These are phyloP conservation scores for Dorcus hopei DNA, from an alignment of 2,888 invertebrate genomes.

Conservation along the genomic window DNA sequence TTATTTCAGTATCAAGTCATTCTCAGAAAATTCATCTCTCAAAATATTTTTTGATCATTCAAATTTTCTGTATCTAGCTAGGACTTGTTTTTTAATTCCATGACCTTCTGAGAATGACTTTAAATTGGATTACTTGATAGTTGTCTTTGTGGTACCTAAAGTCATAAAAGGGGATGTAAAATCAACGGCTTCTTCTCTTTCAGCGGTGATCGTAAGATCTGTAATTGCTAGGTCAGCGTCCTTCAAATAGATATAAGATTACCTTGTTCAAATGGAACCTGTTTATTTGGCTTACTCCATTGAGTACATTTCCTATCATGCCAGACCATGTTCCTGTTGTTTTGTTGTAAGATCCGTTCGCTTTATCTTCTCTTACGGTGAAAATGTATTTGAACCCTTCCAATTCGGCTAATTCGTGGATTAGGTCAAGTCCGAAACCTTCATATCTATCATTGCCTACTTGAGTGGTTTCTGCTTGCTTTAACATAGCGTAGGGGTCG, in stretches of 20 bases:
- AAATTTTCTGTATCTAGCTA: too few species aligned
- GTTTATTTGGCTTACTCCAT: constrained; percentile 39
- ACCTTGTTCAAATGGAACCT: too few species aligned
- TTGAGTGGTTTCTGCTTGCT: constrained; percentile 48
- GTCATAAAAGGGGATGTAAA: constrained; percentile 93
- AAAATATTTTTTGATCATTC: too few species aligned
- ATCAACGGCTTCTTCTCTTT: constrained; percentile 83
- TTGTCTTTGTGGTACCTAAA: constrained; percentile 46
- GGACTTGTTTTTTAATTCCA: too few species aligned
- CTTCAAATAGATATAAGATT: constrained; percentile 50
- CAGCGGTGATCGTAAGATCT: constrained; percentile 85
- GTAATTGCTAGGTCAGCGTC: constrained; percentile 88
- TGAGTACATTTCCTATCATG: constrained; percentile 60
- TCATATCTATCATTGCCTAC: constrained; percentile 59
- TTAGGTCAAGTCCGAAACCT: constrained; percentile 63
- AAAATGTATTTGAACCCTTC: constrained; percentile 61
- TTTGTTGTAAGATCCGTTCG: constrained; percentile 46
- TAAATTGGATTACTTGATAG: too few species aligned
- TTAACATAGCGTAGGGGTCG: constrained; percentile 64
- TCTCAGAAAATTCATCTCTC: too few species aligned
- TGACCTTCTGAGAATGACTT: too few species aligned
- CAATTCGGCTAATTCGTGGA: constrained; percentile 56
- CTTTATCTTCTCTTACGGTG: constrained; percentile 41
- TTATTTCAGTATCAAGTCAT: neutral
- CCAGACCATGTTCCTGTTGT: constrained; percentile 63